Base-by-base conservation (phyloP, 2,113 vertebrate genomes). In the Antennarius striatus region DNA sequence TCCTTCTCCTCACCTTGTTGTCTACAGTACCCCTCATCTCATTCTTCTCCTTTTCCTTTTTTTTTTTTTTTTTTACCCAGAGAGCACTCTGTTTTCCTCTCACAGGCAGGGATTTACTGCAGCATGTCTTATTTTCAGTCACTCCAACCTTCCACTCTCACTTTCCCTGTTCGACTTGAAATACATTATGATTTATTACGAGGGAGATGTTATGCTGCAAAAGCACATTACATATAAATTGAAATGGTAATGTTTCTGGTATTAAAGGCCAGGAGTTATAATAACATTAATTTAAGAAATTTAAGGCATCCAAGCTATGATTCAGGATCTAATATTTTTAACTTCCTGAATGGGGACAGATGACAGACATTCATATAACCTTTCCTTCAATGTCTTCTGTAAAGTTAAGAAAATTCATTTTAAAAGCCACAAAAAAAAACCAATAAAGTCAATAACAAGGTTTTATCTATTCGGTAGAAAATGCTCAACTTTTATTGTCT, bases 171-270 rank as follows among this genome's bases (percentile, higher is more conserved):
- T 62, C 59, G 11, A n/a, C 85, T 66, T 81, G 84, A 72, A 77
- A 84, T 68, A 67, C 81, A 81, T 85, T 80, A 70, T 87, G 89
- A 91, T 90, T 90, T 91, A 92, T 91, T 80, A 79, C 30, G 39
- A 73, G 72, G 51, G 51, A 77, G 83, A 90, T 84, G 83, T 89
- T 87, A 86, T 73, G 75, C 77, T 11, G 61, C 77, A 75, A 77
- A 89, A 83, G 83, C 80, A 90, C 88, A 90, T 91, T 88, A 88
- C 86, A 82, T 80, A 88, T 79, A 90, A 90, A 91, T 89, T 90
- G 88, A 92, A 92, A 90, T 88, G 86, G 85, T 87, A 89, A 91
- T 88, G 80, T 86, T 74, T 86, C 72, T 65, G 79, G 32, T 78
- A 80, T 84, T 70, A 90, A 90, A 88, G 79, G 85, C 66, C 86